Base-by-base conservation (phyloP, 2,888 invertebrate genomes). In the Entomobrya multifasciata region DNA sequence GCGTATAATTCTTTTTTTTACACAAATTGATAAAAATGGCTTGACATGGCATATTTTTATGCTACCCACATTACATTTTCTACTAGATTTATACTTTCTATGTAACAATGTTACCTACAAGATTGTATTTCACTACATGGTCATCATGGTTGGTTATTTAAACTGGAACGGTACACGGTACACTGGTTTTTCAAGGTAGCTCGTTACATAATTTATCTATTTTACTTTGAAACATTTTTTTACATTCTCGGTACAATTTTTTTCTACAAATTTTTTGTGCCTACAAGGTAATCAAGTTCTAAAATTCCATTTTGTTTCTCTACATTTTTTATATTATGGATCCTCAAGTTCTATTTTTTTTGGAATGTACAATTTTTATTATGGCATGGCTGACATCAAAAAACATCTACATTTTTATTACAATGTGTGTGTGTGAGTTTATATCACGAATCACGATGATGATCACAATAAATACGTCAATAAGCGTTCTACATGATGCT, bases 1-100 rank as follows among this genome's bases (percentile, higher is more conserved):
- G 55, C 30, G 55, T 25, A 55, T 17, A 74, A 36, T 41, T 30
- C 22, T 22, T 3, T 72, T 70, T 30, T 49, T 49, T 36, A 22
- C 49, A 47, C 72, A 72, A 72, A 49, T 49, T 72, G 70, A 70
- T 70, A 20, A 20, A 41, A 47, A 70, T n/a, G n/a, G n/a, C n/a
- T n/a, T n/a, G n/a, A n/a, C n/a, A n/a, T n/a, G n/a, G n/a, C n/a
- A n/a, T n/a, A n/a, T n/a, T n/a, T n/a, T n/a, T n/a, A n/a, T n/a
- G n/a, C n/a, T n/a, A n/a, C n/a, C n/a, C n/a, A n/a, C n/a, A n/a
- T n/a, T n/a, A n/a, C n/a, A n/a, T n/a, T n/a, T n/a, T n/a, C n/a
- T n/a, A n/a, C n/a, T n/a, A n/a, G n/a, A n/a, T n/a, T n/a, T n/a
- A n/a, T n/a, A n/a, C n/a, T n/a, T n/a, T n/a, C n/a, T n/a, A n/a